Evolutionary conservation across 2,113 vertebrate species (phyloP).

Genomic region (Neolamprologus fasciatus): DNA sequence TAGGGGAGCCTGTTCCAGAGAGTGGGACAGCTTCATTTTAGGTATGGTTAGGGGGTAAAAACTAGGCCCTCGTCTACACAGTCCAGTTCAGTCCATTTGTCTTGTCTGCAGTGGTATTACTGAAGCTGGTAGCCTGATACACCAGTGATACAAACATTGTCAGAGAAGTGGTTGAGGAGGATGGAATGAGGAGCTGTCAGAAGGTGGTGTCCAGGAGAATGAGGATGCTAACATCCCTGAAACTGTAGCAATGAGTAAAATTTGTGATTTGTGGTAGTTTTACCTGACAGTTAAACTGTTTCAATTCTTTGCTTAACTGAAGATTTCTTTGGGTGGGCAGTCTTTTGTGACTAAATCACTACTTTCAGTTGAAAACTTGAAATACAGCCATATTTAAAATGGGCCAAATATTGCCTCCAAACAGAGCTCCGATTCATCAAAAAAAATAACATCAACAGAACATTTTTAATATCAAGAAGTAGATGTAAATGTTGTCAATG

Average conservation of each 20-base stretch:
- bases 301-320: neutral
- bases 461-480: neutral
- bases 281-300: neutral
- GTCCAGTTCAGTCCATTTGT: neutral
- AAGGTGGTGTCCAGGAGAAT: neutral
- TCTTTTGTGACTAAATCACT: neutral
- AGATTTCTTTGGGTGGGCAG: neutral
- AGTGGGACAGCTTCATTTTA: neutral
- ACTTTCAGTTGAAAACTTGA: neutral
- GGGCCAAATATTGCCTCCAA: neutral
- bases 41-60: neutral
- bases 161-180: neutral
- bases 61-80: neutral
- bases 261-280: neutral
- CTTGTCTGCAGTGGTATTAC: neutral
- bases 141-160: neutral
- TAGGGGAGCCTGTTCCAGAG: neutral
- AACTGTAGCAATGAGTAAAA: neutral
- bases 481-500: neutral
- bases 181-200: neutral
- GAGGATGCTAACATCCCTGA: neutral
- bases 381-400: neutral
- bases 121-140: neutral
- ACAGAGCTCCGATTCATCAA: neutral
- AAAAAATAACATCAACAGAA: neutral